Conservation (phyloP, 2,888 invertebrate species). For the Drosophila macrospina region DNA sequence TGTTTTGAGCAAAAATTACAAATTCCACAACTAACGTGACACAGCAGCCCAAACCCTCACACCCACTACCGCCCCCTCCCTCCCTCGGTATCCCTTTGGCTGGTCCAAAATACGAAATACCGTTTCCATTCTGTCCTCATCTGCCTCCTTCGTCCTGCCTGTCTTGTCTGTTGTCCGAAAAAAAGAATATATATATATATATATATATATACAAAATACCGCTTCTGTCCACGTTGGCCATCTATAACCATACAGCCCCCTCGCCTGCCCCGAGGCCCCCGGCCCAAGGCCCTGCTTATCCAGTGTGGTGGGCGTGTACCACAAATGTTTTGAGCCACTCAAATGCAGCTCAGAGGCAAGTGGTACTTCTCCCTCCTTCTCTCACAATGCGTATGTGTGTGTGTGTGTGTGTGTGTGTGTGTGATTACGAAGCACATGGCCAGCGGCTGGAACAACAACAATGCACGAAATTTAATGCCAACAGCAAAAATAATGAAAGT, state of each 20-base stretch:
- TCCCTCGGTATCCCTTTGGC: constrained; percentile 3
- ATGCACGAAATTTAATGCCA: constrained; percentile 79
- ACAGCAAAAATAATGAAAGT: constrained; percentile 82
- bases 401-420: constrained; percentile 31
- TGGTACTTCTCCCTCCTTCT: constrained; percentile 17
- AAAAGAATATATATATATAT: too few relatives aligned
- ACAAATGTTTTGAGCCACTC: constrained; percentile 80
- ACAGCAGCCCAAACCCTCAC: constrained; percentile 16
- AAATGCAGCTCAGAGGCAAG: constrained; percentile 71
- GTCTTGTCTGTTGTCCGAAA: neutral
- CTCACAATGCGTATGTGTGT: constrained; percentile 2
- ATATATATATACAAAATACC: constrained; percentile 43
- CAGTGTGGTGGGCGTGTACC: constrained; percentile 59
- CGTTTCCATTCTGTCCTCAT: constrained; percentile 30
- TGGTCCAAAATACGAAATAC: constrained; percentile 48
- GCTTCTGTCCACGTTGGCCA: constrained; percentile 46
- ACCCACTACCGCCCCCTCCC: neutral
- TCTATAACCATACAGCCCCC: constrained; percentile 16
- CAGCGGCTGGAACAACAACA: constrained; percentile 63
- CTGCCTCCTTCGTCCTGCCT: neutral
- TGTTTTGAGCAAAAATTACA: constrained; percentile 71
- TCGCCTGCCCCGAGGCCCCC: neutral
- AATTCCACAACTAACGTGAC: constrained; percentile 69
- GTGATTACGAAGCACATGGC: constrained; percentile 50
- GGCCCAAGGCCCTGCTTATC: neutral